These are phyloP conservation scores for Brachyhypopomus gauderio DNA, from an alignment of 2,113 vertebrate genomes.

Conservation along the genomic window DNA sequence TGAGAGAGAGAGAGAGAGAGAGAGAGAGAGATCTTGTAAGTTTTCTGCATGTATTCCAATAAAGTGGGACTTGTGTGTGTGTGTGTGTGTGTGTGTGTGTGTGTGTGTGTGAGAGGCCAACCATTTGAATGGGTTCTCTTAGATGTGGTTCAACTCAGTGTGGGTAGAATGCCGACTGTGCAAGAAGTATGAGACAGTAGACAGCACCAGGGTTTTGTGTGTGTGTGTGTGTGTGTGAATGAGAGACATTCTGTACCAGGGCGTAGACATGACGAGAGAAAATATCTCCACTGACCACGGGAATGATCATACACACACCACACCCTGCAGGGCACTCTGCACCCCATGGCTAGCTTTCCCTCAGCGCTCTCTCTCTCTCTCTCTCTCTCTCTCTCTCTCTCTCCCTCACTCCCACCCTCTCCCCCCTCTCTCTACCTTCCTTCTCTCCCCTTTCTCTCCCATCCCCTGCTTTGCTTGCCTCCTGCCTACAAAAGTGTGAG, in stretches of 20 bases:
- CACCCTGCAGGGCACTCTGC: slow-evolving; percentile 50
- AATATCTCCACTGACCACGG: slow-evolving; percentile 67
- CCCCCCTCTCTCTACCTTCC: neutral
- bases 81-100: slow-evolving; percentile 52
- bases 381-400: neutral
- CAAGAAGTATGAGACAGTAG: slow-evolving; percentile 50
- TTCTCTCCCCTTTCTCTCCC: neutral
- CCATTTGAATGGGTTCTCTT: slow-evolving; percentile 64
- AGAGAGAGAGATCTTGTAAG: neutral
- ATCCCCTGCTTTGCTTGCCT: no score
- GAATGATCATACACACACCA: slow-evolving; percentile 72
- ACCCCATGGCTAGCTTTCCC: neutral
- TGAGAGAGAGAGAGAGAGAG: neutral
- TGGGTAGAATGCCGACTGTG: slow-evolving; percentile 63
- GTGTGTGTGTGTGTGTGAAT: slow-evolving; percentile 55
- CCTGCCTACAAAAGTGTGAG: no score
- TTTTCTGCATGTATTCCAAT: slow-evolving; percentile 5
- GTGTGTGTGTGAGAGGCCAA: slow-evolving; percentile 51
- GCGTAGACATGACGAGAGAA: slow-evolving; percentile 73
- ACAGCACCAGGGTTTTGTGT: slow-evolving; percentile 48
- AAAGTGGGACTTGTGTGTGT: slow-evolving; percentile 33
- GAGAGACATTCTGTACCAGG: slow-evolving; percentile 59
- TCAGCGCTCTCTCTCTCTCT: slow-evolving; percentile 30
- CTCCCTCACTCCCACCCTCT: neutral
- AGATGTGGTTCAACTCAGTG: slow-evolving; percentile 64